A percentile compares a stretch with the other conserved stretches of the same genome.
Conservation (phyloP, 2,888 invertebrate species). For the Apotomis capreana region DNA sequence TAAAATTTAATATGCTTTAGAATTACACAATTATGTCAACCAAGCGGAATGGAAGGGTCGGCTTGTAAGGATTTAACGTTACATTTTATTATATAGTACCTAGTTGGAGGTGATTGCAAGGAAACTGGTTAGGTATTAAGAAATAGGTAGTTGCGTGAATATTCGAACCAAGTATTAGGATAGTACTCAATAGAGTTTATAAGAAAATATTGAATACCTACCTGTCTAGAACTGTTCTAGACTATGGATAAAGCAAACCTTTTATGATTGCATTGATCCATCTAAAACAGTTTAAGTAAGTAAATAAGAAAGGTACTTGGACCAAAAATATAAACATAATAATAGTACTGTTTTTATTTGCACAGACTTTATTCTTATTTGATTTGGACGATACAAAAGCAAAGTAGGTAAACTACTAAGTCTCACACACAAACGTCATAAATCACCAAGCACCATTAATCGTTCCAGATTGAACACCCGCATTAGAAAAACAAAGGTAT, state of each 20-base stretch:
- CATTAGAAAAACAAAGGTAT: constrained; percentile 18
- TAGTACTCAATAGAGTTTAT: background rate
- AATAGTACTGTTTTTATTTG: background rate
- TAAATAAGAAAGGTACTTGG: too few relatives aligned
- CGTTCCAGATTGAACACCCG: constrained; percentile 10
- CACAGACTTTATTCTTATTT: too few relatives aligned
- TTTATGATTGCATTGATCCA: too few relatives aligned
- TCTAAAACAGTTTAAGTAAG: too few relatives aligned
- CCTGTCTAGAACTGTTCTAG: background rate
- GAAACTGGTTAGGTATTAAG: constrained; percentile 12
- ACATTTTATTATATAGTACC: constrained; percentile 1
- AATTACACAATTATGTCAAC: constrained; percentile 30
- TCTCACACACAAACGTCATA: constrained; percentile 10
- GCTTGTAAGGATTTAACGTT: constrained; percentile 14
- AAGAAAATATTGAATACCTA: background rate
- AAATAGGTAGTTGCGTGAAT: constrained; percentile 5
- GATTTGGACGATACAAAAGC: background rate
- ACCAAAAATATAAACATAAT: background rate
- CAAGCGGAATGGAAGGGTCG: constrained; percentile 11
- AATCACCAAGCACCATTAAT: constrained; percentile 21
- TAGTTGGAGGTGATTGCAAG: constrained; percentile 6
- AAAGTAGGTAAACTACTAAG: constrained; percentile 21
- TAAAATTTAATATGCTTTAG: constrained; percentile 22
- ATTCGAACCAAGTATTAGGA: background rate
- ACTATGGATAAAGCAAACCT: background rate